Evolutionary conservation across 2,797 vertebrate species (phyloP).

Genomic region (Crocodylus rhombifer): DNA sequence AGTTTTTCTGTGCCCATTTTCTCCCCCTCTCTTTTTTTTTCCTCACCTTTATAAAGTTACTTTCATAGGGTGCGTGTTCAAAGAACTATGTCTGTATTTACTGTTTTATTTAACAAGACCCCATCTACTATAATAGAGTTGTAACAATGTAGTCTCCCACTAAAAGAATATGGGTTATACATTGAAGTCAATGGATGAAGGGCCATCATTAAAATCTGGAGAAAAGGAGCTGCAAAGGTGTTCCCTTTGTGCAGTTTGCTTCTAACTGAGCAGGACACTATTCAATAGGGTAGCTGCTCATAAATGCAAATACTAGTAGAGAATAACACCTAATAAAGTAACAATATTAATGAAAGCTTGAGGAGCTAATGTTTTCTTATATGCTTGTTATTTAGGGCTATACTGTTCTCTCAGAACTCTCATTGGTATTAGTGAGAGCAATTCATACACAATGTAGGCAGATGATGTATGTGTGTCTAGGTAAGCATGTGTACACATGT

Average conservation of each 20-base stretch:
- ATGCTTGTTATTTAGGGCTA: constrained; percentile 15
- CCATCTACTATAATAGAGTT: constrained; percentile 24
- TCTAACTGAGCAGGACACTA: background rate
- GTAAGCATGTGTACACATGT: too few relatives aligned
- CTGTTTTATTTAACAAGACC: background rate
- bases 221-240: constrained; percentile 20
- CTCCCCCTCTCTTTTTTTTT: background rate
- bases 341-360: constrained; percentile 11
- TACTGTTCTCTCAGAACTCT: background rate
- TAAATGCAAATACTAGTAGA: constrained; percentile 24
- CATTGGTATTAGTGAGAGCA: background rate
- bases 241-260: background rate
- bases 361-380: background rate
- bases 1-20: constrained; percentile 34
- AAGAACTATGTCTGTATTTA: background rate
- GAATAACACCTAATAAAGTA: constrained; percentile 17
- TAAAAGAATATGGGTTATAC: constrained; percentile 44
- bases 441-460: background rate
- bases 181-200: constrained; percentile 28
- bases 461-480: background rate
- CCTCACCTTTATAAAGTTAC: background rate
- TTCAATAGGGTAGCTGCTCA: background rate
- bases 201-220: background rate
- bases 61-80: background rate
- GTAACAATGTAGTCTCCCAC: constrained; percentile 26